Evolutionary conservation across 2,113 vertebrate genomes (phyloP).

Genomic region (Lagopus muta): DNA sequence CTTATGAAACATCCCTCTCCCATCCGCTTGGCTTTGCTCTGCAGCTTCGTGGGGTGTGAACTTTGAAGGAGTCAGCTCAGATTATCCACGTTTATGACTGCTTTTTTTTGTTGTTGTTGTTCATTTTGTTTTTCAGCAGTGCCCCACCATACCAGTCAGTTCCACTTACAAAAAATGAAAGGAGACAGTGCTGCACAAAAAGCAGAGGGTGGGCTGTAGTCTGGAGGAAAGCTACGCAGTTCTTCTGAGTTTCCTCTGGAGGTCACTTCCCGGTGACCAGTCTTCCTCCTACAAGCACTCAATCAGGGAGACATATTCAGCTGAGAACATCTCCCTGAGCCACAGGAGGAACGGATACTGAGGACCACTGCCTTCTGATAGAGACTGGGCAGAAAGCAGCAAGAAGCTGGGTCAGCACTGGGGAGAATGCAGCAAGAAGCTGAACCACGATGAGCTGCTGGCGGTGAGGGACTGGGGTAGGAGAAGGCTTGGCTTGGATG

Average conservation of each 20-base stretch:
- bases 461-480: no score
- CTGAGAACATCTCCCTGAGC: not conserved
- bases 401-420: not conserved
- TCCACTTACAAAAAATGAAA: not conserved
- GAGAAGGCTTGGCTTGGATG: not conserved
- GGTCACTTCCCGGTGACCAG: not conserved
- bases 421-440: not conserved
- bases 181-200: not conserved
- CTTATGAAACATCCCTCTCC: conserved; percentile 22
- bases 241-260: not conserved
- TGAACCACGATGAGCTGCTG: no score
- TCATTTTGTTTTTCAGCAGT: not conserved
- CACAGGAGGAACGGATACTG: rapidly evolving
- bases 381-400: no score
- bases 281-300: no score
- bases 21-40: not conserved
- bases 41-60: not conserved
- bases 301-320: rapidly evolving
- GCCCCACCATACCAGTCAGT: not conserved
- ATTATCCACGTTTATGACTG: not conserved
- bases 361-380: not conserved
- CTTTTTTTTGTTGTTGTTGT: not conserved
- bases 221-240: not conserved
- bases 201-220: not conserved
- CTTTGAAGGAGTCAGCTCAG: conserved; percentile 9